Evolutionary conservation across 2,797 vertebrate species (phyloP), one percentile per base, ranked within the genome.

Genomic region (Pangasius krempfi): DNA sequence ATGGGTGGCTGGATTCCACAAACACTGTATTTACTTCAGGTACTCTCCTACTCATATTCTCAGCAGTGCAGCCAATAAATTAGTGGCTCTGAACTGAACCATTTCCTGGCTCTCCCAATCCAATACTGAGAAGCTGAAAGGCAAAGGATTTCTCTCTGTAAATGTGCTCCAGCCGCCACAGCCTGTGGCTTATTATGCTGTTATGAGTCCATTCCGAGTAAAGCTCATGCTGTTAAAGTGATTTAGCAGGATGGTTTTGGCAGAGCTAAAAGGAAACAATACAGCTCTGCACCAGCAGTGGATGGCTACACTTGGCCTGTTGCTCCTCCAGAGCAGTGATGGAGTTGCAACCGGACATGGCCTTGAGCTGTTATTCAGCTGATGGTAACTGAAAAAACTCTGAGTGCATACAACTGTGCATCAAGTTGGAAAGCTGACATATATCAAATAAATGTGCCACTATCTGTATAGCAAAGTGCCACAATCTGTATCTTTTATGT

Each of bases 181-280:
- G 92, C 89, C 91, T 81, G 92, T 88, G 90, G 90, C 90, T 90
- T 92, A 93, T 92, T 91, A 92, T 90, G 90, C 89, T 88, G 89
- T 93, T 91, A 93, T 91, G 92, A 90, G 90, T 88, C 90, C 90
- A 92, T 92, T 91, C 89, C 89, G 88, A 87, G 91, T 87, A 88
- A 90, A 91, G 90, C 89, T 92, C 76, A 84, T 82, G 91, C 91
- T 88, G 91, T 92, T 91, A 92, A 91, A 90, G 88, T 93, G 91
- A 92, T 91, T 91, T 91, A 93, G 91, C 58, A 47, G 79, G 75
- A 90, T 70, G 88, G 89, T 88, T 89, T 87, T 89, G 88, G 92
- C 89, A 86, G 87, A 91, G 91, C 86, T 93, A 88, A 92, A 92
- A 90, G 87, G 89, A 91, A 89, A 89, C 88, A 89, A 75, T 89